Evolutionary conservation across 2,113 vertebrate species (phyloP).

Genomic region (Dryoscopus gambensis): DNA sequence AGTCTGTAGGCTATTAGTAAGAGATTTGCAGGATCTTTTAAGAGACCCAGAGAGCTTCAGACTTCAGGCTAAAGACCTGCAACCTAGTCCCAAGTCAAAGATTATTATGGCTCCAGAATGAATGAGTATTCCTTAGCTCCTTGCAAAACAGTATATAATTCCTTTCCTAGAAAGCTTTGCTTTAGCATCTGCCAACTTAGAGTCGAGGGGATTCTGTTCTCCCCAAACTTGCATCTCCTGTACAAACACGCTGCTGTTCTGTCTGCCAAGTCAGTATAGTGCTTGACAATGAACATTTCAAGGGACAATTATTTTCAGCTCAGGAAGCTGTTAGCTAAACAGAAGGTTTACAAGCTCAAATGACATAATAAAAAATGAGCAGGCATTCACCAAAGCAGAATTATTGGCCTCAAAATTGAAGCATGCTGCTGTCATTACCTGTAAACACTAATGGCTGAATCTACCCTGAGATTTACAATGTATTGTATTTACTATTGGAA

Average conservation of each 20-base stretch:
- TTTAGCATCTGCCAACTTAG: not conserved
- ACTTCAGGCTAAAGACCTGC: not conserved
- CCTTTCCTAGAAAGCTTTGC: not conserved
- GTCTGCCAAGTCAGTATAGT: not conserved
- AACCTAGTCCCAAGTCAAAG: not conserved
- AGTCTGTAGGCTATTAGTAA: not conserved
- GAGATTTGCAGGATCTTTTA: not conserved
- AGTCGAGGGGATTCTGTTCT: not conserved
- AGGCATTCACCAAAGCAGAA: constrained; percentile 1
- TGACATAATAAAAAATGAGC: not conserved
- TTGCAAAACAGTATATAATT: not conserved
- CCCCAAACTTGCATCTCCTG: not conserved
- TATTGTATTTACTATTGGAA: not conserved
- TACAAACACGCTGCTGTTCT: not conserved
- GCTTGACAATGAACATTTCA: not conserved
- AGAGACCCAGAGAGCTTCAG: not conserved
- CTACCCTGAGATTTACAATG: not conserved
- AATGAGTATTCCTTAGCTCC: not conserved
- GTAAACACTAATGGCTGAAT: not conserved
- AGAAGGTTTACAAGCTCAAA: not conserved
- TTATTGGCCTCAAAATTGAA: not conserved
- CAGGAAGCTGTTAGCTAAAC: not conserved
- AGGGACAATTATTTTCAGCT: constrained; percentile 23
- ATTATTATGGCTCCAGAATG: not conserved
- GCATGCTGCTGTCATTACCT: not conserved